Base-by-base conservation (phyloP, 2,888 invertebrate species). In the Boloria euphrosyne region DNA sequence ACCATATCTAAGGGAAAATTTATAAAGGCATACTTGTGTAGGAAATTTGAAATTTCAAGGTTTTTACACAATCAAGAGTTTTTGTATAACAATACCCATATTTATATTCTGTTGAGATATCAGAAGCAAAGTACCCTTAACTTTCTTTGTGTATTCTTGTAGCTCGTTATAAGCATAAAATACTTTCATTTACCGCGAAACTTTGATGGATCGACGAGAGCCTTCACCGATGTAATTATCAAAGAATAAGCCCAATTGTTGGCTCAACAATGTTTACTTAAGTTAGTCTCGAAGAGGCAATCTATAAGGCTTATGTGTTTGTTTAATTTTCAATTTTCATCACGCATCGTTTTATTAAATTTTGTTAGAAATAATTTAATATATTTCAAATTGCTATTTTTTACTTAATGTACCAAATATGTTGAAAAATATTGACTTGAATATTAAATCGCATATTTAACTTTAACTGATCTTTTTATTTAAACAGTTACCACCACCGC, bases 401-500 rank as follows among this genome's bases (percentile, higher is more conserved):
- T 6, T 38, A 38, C 7, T 10, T 2, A 38, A 7, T 3, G 10
- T 31, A 31, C 31, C 31, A 31, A 31, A 31, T 31, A 31, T 22
- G n/a, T n/a, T n/a, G 7, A 38, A 38, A 38, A 38, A 38, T 38
- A 38, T 10, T 38, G 31, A 38, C 31, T 2, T 38, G 10, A 49
- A 16, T 7, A 16, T 16, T 16, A 14, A 6, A n/a, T 14, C 5
- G 2, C 7, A 3, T 49, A 18, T 13, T 18, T 55, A 43, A 14
- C n/a, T 6, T 18, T 22, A 22, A 51, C 6, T 27, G n/a, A 52
- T 38, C 2, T 22, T 4, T 16, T 57, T 18, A 18, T 66, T 63
- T 50, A 60, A 69, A 5, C 70, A 80, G 76, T 61, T 77, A 51
- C 80, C 75, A 67, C 85, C 86, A 13, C 86, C 87, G 62, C 85